Base-by-base conservation (phyloP, 2,113 vertebrate genomes). In the Paraplagusia blochii region DNA sequence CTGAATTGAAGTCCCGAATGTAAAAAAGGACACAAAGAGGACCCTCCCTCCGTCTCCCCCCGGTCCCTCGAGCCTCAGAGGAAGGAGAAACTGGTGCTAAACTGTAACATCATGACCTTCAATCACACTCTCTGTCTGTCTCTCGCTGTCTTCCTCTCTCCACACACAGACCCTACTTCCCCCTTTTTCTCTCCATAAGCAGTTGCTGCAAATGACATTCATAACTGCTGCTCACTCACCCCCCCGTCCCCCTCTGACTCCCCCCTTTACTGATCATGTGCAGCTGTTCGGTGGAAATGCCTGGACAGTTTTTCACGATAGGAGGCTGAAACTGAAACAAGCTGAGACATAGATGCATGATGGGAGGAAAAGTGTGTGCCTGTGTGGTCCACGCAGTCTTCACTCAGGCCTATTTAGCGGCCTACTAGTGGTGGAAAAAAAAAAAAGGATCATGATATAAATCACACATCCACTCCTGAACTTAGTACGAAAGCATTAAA, bases 71-170 rank as follows among this genome's bases (percentile, higher is more conserved):
- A 39, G 36, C 11, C 9, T 5, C 11, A 40, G 8, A 40, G 38
- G 38, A 40, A 40, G 4, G 38, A 40, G 38, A 88, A 86, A 87
- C 86, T 76, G 75, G 79, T 77, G 74, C 81, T 88, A 82, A 85
- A 87, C 85, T 68, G 80, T 81, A 82, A 80, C 85, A 82, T 86
- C 86, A 84, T 76, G 81, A 77, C 62, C 71, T 68, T 63, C 22
- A 80, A 74, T 80, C 74, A 61, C 56, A 55, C 48, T 46, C n/a
- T 19, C 22, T 34, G 13, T 7, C 44, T 3, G 12, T 1, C 14
- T 9, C 36, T n/a, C 49, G 11, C 43, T 14, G 29, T 5, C n/a
- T 50, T 17, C 29, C 17, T 17, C 44, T 45, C n/a, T 13, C 22
- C 22, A 29, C 22, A 29, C 43, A 43, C 63, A 44, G 56, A 33